Base-by-base conservation (phyloP, 1,140 invertebrate genomes). In the Lasioglossum albipes region DNA sequence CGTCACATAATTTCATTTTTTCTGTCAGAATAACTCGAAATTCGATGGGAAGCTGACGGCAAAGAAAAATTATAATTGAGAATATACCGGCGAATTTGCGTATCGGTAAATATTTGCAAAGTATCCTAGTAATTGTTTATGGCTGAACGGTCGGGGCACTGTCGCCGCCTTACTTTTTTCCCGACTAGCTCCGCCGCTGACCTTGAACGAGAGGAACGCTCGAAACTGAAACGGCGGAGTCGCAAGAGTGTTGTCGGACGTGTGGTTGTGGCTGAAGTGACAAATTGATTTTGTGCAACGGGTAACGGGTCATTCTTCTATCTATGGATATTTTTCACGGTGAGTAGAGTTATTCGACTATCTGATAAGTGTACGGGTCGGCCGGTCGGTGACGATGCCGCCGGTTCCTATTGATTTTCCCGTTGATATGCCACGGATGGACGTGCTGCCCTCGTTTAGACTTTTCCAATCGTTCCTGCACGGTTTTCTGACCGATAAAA, bases 191-290 rank as follows among this genome's bases (percentile, higher is more conserved):
- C 64, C 78, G 77, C 52, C 59, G 67, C 78, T 81, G 78, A 70
- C 49, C 64, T 67, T 65, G 73, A 75, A 87, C 70, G 77, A 68
- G 41, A 65, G 86, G 86, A 88, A 88, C 84, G 81, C 69, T 76
- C 75, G 89, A 86, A 90, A 79, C 78, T 74, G 89, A 77, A 90
- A 88, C 88, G 87, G 66, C 62, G 73, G 87, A 89, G 89, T 90
- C 87, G 82, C 64, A 81, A 76, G 81, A 88, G 88, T 89, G 88
- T 90, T 89, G 88, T 89, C 81, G 80, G 84, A 85, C 85, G 85
- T 85, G 85, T 82, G 79, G 81, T 86, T 81, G 89, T 86, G 84
- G 61, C 69, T 64, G 85, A 89, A 90, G 85, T 90, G 88, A 89
- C 84, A 88, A 90, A 88, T 89, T 84, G 79, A 88, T 87, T 84